Evolutionary conservation across 2,797 vertebrate genomes (phyloP).

Genomic region (Alcedo quadribrachys): DNA sequence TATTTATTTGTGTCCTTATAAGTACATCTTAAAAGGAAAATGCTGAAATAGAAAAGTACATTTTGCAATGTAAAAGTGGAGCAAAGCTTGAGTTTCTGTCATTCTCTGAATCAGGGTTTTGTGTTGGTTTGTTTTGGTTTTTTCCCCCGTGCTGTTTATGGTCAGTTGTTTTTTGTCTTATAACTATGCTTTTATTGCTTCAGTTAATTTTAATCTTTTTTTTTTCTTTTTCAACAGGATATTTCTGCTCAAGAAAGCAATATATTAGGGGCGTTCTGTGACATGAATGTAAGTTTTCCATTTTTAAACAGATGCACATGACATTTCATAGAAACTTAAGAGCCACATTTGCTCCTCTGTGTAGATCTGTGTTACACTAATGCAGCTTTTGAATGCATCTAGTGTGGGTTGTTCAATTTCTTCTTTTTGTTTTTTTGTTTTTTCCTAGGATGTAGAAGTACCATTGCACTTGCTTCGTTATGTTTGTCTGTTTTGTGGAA

Average conservation of each 20-base stretch:
- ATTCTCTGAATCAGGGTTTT: background rate
- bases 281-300: slow-evolving; percentile 95
- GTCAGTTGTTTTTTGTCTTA: background rate
- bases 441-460: slow-evolving; percentile 92
- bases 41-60: background rate
- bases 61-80: background rate
- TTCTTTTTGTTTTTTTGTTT: background rate
- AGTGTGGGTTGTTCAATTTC: background rate
- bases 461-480: slow-evolving; percentile 97
- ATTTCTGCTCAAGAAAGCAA: slow-evolving; percentile 99
- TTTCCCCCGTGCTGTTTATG: background rate
- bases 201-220: slow-evolving; percentile 36
- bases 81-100: background rate
- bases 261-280: slow-evolving; percentile 98
- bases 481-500: slow-evolving; percentile 97
- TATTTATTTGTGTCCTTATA: background rate
- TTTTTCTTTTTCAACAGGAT: slow-evolving; percentile 82
- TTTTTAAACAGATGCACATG: background rate
- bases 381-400: background rate
- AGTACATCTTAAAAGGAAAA: background rate
- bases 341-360: background rate
- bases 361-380: background rate
- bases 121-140: no score
- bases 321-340: background rate
- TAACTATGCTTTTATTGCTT: background rate